These are phyloP conservation scores for Mycogona germanica DNA, from an alignment of 2,888 invertebrate species.

Conservation along the genomic window DNA sequence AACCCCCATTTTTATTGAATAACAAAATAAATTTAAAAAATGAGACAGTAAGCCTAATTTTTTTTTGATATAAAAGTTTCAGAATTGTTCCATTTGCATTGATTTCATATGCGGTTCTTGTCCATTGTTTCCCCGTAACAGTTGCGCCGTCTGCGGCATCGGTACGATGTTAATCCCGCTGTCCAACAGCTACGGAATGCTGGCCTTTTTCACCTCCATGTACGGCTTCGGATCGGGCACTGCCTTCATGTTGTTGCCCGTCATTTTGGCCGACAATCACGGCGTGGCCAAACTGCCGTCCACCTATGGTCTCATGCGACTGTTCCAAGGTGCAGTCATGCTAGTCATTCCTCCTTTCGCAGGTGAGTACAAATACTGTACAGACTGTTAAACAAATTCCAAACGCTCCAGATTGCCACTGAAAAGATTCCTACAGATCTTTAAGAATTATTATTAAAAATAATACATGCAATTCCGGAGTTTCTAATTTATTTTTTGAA, in stretches of 20 bases:
- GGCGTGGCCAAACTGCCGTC: constrained; percentile 61
- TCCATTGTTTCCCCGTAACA: constrained; percentile 31
- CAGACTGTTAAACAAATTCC: no score
- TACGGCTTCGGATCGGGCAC: constrained; percentile 62
- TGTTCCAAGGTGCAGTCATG: constrained; percentile 62
- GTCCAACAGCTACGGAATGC: constrained; percentile 48
- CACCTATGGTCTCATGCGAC: constrained; percentile 57
- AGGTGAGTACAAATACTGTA: constrained; percentile 43
- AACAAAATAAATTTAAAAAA: no score
- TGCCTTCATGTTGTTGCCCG: constrained; percentile 62
- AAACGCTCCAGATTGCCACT: no score
- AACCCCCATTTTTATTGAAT: no score
- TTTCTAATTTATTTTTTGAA: no score
- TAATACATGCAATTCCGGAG: no score
- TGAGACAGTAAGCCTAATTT: no score
- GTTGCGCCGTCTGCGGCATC: constrained; percentile 54
- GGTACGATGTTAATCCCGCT: constrained; percentile 54
- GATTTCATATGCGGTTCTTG: no score
- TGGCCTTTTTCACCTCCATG: constrained; percentile 51
- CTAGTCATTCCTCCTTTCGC: constrained; percentile 59
- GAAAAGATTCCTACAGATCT: no score
- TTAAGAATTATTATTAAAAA: no score
- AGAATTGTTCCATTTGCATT: no score
- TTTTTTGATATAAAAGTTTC: no score
- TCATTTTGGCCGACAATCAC: constrained; percentile 56